Percentiles rank a stretch among this genome's conserved stretches.
Conservation (phyloP, 2,888 invertebrate genomes). For the Cecidostiba fungosa region DNA sequence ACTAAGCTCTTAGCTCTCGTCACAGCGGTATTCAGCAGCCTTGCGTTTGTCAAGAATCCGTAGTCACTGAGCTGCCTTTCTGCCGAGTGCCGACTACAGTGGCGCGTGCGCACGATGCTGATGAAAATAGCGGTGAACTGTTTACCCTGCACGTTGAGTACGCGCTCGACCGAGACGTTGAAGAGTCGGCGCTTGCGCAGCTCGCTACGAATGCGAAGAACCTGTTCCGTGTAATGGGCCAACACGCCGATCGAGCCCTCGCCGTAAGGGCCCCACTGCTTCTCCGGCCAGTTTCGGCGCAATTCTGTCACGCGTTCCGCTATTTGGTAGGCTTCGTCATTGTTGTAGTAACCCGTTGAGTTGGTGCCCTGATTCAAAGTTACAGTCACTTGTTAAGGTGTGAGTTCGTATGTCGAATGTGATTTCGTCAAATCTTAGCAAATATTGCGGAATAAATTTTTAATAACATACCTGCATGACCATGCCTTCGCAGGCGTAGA, state of each 20-base stretch:
- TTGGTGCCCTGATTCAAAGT: conserved; percentile 74
- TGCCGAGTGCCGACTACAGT: conserved; percentile 84
- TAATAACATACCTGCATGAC: conserved; percentile 87
- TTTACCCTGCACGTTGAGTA: conserved; percentile 93
- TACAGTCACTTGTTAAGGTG: background rate
- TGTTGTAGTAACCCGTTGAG: conserved; percentile 91
- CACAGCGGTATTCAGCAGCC: conserved; percentile 91
- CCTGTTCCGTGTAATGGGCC: conserved; percentile 91
- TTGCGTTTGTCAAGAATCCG: conserved; percentile 91
- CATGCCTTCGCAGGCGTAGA: conserved; percentile 90
- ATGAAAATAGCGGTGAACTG: conserved; percentile 92
- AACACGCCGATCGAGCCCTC: conserved; percentile 92
- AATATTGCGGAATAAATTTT: background rate
- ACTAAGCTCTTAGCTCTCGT: conserved; percentile 91
- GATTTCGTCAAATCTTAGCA: background rate
- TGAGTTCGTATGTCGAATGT: background rate
- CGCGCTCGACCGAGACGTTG: conserved; percentile 90
- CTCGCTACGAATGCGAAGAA: conserved; percentile 88
- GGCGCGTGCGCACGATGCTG: conserved; percentile 89
- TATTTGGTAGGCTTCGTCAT: conserved; percentile 90
- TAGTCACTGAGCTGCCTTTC: conserved; percentile 85
- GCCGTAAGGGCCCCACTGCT: conserved; percentile 86
- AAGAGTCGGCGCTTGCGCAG: conserved; percentile 87
- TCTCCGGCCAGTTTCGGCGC: conserved; percentile 87
- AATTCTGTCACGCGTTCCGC: conserved; percentile 88